Evolutionary conservation across 2,113 vertebrate genomes (phyloP).

Genomic region (Notechis scutatus): DNA sequence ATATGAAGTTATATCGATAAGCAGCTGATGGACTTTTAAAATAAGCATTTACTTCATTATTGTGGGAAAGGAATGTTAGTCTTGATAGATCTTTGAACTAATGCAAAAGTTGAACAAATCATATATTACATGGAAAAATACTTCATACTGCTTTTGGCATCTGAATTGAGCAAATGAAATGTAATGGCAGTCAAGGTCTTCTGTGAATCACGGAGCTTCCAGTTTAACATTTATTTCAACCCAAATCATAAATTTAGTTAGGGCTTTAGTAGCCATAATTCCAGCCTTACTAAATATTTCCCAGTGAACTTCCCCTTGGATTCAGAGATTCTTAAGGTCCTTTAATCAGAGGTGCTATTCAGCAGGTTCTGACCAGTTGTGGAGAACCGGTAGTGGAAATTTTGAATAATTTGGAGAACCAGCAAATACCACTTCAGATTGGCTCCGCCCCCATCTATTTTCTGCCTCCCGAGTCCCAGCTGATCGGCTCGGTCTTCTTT

Average conservation of each 20-base stretch:
- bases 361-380: no score
- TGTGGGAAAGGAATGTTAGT: background rate
- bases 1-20: background rate
- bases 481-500: no score
- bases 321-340: background rate
- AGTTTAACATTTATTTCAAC: background rate
- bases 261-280: background rate
- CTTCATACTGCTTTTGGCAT: background rate
- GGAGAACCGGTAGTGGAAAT: no score
- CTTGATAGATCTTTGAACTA: background rate
- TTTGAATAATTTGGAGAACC: no score
- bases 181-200: background rate
- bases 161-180: background rate
- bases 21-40: background rate
- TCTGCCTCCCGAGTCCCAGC: no score
- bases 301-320: background rate
- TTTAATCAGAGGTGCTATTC: background rate
- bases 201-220: no score
- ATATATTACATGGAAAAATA: background rate
- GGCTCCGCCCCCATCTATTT: no score
- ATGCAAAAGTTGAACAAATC: background rate
- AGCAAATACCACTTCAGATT: no score
- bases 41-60: background rate
- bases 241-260: background rate
- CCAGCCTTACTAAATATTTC: background rate